Evolutionary conservation across 1,140 invertebrate species (phyloP), one percentile per base, ranked within the genome.

Genomic region (Drosophila gunungcola): DNA sequence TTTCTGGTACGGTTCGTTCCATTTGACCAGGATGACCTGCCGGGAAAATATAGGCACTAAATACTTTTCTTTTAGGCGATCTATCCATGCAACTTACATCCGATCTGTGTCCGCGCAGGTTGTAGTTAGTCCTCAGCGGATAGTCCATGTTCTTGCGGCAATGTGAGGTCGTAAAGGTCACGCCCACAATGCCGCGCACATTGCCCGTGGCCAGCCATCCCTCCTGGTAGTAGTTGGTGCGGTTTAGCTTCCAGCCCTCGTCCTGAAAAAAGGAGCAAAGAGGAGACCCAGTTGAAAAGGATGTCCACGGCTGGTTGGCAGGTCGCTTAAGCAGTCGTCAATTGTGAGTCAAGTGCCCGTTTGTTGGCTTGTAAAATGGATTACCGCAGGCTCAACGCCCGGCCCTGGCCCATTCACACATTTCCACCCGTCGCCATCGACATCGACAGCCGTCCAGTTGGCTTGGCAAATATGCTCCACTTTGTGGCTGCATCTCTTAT

Each of bases 1-100:
- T 93, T 99, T 99, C 93, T 99, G 98, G 93, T 99, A 99, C 0
- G 98, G 98, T 93, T 98, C 98, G 93, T 99, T 99, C 99, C 99
- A 99, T 93, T 98, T 97, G 16, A 99, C 98, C 38, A 99, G 93
- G 43, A 98, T 97, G 32, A 99, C 97, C 98, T 99, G 93, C 1
- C 93, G 93, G 6, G 2, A 72, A 39, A 53, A 45, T 3, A 25
- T 53, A 61, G 13, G 3, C 36, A 38, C 25, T 16, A 42, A 27
- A 13, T 4, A 3, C 7, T n/a, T 51, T 4, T 63, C 56, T 10
- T 6, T 38, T 32, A 38, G 29, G 16, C 3, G 9, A 3, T 36
- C 38, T 2, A 0, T 5, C 1, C 32, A 25, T 46, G 12, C 7
- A 25, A 92, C 94, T 94, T 93, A 99, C 98, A 94, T 99, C 97